Conservation (phyloP, 2,797 vertebrate species). For the Coendou prehensilis region DNA sequence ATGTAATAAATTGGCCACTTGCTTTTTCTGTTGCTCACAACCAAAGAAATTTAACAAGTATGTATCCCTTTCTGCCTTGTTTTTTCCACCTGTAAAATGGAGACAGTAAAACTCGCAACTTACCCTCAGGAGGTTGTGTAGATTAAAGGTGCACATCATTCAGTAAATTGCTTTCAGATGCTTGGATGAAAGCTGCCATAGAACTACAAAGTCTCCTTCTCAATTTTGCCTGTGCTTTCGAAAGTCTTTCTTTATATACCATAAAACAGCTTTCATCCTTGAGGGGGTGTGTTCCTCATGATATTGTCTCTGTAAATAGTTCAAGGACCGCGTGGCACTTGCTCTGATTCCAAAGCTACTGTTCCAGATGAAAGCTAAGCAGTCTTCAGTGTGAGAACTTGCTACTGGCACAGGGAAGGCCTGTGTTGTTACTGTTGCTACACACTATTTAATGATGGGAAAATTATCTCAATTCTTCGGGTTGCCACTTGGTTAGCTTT, state of each 20-base stretch:
- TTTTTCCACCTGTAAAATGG: constrained; percentile 69
- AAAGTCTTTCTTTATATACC: constrained; percentile 64
- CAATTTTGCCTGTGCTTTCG: constrained; percentile 52
- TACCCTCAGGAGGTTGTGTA: constrained; percentile 26
- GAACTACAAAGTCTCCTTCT: constrained; percentile 68
- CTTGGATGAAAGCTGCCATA: constrained; percentile 64
- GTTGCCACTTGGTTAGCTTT: neutral
- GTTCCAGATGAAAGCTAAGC: constrained; percentile 1
- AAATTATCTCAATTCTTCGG: neutral
- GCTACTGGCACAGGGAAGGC: too few species aligned
- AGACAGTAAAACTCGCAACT: constrained; percentile 54
- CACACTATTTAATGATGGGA: neutral
- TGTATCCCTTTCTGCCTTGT: neutral
- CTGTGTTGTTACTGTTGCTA: neutral
- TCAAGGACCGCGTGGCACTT: neutral
- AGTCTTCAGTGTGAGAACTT: neutral
- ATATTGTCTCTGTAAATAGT: constrained; percentile 62
- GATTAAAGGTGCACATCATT: constrained; percentile 66
- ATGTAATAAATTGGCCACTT: neutral
- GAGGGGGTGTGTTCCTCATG: neutral
- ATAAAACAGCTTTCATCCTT: constrained; percentile 72
- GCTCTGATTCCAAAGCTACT: neutral
- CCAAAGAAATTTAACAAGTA: neutral
- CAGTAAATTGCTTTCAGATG: constrained; percentile 70
- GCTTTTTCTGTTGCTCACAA: constrained; percentile 34